A percentile compares a stretch with the other conserved stretches of the same genome.
These are phyloP conservation scores for Drosophila borealis DNA, from an alignment of 2,888 invertebrate genomes.

Conservation along the genomic window DNA sequence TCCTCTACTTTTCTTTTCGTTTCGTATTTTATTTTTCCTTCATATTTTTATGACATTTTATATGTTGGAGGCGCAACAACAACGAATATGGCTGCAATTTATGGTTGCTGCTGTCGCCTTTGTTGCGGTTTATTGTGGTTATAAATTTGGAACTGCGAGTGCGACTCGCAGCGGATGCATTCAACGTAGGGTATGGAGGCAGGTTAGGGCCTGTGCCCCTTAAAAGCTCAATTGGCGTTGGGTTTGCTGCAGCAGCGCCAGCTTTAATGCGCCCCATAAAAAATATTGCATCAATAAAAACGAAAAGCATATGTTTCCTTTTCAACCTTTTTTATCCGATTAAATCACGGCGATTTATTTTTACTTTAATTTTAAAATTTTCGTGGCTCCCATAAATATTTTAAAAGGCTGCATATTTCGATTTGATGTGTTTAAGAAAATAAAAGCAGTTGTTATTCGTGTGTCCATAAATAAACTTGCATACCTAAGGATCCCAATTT, in stretches of 20 bases:
- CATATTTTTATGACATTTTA: conserved; percentile 45
- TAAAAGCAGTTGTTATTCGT: conserved; percentile 1
- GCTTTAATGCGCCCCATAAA: conserved; percentile 20
- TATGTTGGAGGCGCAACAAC: conserved; percentile 13
- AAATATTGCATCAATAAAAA: conserved; percentile 21
- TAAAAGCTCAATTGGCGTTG: conserved; percentile 2
- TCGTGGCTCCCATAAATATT: conserved; percentile 5
- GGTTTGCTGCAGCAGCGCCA: neutral
- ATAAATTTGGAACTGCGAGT: conserved; percentile 48
- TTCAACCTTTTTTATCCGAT: conserved; percentile 1
- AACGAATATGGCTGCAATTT: conserved; percentile 43
- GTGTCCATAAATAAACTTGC: no score
- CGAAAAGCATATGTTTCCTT: neutral
- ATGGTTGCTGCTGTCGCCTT: conserved; percentile 48
- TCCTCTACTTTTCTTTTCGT: conserved; percentile 7
- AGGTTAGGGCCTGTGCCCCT: neutral
- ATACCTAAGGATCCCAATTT: no score
- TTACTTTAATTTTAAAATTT: neutral
- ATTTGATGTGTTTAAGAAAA: neutral
- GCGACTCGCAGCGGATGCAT: conserved; percentile 25
- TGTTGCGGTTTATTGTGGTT: conserved; percentile 60
- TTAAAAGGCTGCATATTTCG: conserved; percentile 3
- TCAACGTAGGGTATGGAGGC: neutral
- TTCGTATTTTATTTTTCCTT: conserved; percentile 1
- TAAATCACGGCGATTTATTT: conserved; percentile 2